phyloP scores from a whole-genome alignment of 2,797 vertebrate genomes.

The Phrynocephalus forsythii region DNA sequence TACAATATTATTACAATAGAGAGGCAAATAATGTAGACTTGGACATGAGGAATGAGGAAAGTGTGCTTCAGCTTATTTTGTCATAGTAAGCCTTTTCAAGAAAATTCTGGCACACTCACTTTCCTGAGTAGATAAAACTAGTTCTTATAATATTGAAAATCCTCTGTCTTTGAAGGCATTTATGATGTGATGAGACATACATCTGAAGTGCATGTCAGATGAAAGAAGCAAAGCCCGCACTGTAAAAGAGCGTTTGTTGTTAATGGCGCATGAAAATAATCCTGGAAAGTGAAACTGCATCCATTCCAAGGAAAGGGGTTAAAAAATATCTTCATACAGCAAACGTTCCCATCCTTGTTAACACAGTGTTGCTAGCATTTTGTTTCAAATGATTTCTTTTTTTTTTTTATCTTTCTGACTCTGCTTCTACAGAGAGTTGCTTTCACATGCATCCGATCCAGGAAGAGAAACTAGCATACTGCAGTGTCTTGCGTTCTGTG shows the following conservation, averaged over 20 bases:
- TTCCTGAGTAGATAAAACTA: constrained; percentile 27
- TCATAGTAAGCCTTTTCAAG: neutral
- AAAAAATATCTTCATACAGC: neutral
- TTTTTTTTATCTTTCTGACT: neutral
- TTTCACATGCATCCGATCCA: neutral
- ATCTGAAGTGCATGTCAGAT: constrained; percentile 13
- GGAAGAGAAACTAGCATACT: neutral
- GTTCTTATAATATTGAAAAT: constrained; percentile 27
- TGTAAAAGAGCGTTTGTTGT: constrained; percentile 27
- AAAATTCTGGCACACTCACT: neutral
- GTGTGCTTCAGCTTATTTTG: neutral
- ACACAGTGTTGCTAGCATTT: neutral
- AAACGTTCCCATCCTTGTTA: constrained; percentile 3
- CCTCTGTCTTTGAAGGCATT: constrained; percentile 21
- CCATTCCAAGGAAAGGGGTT: constrained; percentile 10
- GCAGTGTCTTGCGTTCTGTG: neutral
- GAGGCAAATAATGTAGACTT: neutral
- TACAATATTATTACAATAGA: neutral
- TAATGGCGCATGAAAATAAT: constrained; percentile 27
- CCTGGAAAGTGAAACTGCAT: constrained; percentile 17
- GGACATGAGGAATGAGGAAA: neutral
- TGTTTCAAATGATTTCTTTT: neutral
- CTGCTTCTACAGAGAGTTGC: neutral
- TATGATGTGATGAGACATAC: constrained; percentile 28
- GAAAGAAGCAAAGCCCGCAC: constrained; percentile 4